phyloP scores from a whole-genome alignment of 2,113 vertebrate genomes.

The Cyprinodon tularosa region DNA sequence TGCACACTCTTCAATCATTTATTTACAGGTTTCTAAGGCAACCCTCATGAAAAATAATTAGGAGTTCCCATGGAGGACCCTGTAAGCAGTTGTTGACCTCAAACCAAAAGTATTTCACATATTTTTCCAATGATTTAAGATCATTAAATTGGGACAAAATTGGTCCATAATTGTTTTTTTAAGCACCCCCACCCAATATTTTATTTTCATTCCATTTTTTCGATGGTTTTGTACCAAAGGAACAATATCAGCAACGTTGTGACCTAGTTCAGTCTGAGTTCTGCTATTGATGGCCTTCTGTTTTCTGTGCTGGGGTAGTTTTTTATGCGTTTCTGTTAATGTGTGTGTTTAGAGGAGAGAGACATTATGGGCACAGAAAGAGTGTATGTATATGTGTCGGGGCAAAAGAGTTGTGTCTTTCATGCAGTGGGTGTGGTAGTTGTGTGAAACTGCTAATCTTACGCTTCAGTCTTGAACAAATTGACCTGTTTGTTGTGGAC shows the following conservation, averaged over 20 bases:
- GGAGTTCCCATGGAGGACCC: constrained; percentile 46
- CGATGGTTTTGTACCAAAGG: constrained; percentile 35
- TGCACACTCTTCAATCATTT: constrained; percentile 46
- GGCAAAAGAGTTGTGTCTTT: constrained; percentile 42
- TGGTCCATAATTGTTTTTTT: constrained; percentile 24
- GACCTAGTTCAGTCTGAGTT: constrained; percentile 48
- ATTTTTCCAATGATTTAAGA: constrained; percentile 51
- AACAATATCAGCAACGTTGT: constrained; percentile 45
- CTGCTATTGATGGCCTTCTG: constrained; percentile 43
- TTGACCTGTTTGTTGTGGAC: constrained; percentile 59
- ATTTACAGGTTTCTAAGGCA: constrained; percentile 65
- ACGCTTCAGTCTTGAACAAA: constrained; percentile 68
- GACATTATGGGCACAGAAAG: constrained; percentile 30
- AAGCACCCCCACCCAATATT: constrained; percentile 7
- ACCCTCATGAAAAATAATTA: constrained; percentile 61
- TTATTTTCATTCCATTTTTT: constrained; percentile 19
- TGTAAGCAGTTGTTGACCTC: constrained; percentile 61
- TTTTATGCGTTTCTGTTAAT: constrained; percentile 28
- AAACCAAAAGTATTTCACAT: constrained; percentile 44
- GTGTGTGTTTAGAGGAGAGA: constrained; percentile 26
- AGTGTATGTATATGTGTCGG: constrained; percentile 26
- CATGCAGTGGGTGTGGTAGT: constrained; percentile 47
- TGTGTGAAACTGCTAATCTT: constrained; percentile 65
- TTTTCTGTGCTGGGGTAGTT: constrained; percentile 40
- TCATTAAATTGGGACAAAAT: constrained; percentile 41